These are phyloP conservation scores for Catostylus mosaicus DNA, from an alignment of 30 jellyfish, hydroid and myxozoan genomes.

Conservation along the genomic window DNA sequence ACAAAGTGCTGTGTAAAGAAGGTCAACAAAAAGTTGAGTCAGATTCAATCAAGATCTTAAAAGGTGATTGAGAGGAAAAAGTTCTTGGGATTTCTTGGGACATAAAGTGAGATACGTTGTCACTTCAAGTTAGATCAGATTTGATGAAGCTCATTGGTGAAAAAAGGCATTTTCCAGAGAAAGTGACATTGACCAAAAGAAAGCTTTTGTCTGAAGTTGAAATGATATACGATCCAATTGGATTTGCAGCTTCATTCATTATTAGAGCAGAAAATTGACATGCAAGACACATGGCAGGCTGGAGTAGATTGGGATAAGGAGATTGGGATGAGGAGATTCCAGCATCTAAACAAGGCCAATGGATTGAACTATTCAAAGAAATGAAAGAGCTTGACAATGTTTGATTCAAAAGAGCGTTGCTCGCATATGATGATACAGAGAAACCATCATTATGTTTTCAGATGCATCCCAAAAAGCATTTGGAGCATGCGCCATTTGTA, in stretches of 20 bases:
- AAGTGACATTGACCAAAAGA: conserved; percentile 20
- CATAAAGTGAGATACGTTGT: too few species aligned
- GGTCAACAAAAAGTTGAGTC: neutral
- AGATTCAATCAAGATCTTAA: conserved; percentile 14
- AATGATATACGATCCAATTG: conserved; percentile 18
- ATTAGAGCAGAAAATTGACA: conserved; percentile 52
- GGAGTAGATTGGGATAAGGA: conserved; percentile 5
- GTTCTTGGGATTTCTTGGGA: conserved; percentile 48
- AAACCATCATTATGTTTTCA: conserved; percentile 2
- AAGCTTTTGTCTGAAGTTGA: neutral
- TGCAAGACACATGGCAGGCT: conserved; percentile 50
- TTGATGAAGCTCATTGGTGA: conserved; percentile 5
- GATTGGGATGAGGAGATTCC: conserved; percentile 17
- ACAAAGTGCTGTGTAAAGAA: neutral
- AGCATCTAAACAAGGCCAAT: neutral
- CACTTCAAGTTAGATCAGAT: conserved; percentile 14
- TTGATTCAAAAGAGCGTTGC: neutral
- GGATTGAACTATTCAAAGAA: neutral
- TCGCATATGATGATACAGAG: neutral
- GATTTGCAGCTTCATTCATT: neutral
- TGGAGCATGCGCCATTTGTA: conserved; percentile 79
- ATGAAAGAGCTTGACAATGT: conserved; percentile 2
- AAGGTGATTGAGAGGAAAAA: conserved; percentile 35
- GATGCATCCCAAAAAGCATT: conserved; percentile 60
- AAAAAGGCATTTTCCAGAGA: neutral